Base-by-base conservation (phyloP, 1,140 invertebrate species). In the Temnothorax curvispinosus region DNA sequence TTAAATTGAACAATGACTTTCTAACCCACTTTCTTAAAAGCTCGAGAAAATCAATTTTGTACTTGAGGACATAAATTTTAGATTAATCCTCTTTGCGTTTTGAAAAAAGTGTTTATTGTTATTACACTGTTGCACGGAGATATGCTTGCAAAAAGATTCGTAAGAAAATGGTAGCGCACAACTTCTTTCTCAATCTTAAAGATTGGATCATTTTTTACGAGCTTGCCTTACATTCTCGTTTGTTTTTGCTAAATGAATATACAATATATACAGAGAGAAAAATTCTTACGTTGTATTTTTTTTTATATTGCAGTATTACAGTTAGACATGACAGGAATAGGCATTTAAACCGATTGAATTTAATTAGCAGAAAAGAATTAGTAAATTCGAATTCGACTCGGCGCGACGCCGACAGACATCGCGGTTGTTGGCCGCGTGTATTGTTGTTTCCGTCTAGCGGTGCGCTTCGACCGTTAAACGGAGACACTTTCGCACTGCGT, bases 381-480 rank as follows among this genome's bases (percentile, higher is more conserved):
- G 1, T 13, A 64, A 77, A 27, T 76, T 60, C 7, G 21, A 75
- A 18, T 64, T 44, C 15, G 21, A 60, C 2, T 44, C 9, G 15
- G 15, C 6, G 38, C 21, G 2, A 21, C 7, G n/a, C 13, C n/a
- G 44, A 21, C 5, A 15, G 11, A 60, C 13, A 38, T 21, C n/a
- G 18, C n/a, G 41, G 65, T 15, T n/a, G 8, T 13, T 69, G 3
- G 38, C 38, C 38, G 38, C 38, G 38, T 8, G 58, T 69, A 67
- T 69, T 67, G 27, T 65, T 21, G 44, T 27, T 41, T 44, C 52
- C 18, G 41, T 65, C 62, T 78, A 78, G 11, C 27, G 27, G 41
- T 35, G 11, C 2, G 62, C 9, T 41, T 67, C 21, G 7, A 80
- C 60, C 60, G 76, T 80, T 80, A 80, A 80, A 67, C 27, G 13